These are phyloP conservation scores for Nephila pilipes DNA, from an alignment of 1,140 invertebrate genomes.

Conservation along the genomic window DNA sequence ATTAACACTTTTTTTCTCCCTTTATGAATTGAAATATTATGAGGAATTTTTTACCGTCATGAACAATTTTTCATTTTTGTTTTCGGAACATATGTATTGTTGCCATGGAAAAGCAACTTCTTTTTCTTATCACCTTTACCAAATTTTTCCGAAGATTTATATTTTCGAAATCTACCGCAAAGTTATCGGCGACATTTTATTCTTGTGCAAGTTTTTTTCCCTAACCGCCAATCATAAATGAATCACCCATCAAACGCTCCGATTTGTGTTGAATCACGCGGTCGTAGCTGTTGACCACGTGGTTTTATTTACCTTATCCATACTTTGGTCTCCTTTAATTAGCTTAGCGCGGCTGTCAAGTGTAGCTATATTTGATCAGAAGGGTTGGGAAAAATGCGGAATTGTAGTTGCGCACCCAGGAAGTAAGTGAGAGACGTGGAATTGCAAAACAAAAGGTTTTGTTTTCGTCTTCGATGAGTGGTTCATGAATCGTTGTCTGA, in stretches of 20 bases:
- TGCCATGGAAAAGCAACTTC: not conserved
- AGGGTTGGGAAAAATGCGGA: not conserved
- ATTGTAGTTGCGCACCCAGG: not conserved
- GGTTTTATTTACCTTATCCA: slow-evolving; percentile 22
- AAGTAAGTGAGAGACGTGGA: not conserved
- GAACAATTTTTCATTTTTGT: too few relatives aligned
- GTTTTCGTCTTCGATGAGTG: too few relatives aligned
- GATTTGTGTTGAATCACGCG: not conserved
- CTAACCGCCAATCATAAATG: not conserved
- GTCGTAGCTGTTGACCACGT: not conserved
- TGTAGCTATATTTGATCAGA: slow-evolving; percentile 22
- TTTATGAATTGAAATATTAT: too few relatives aligned
- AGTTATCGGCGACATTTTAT: not conserved
- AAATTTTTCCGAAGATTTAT: not conserved
- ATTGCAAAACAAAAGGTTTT: too few relatives aligned
- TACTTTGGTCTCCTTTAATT: slow-evolving; percentile 2
- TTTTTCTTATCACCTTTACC: not conserved
- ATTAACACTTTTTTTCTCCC: too few relatives aligned
- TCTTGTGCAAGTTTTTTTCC: not conserved
- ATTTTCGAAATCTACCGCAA: not conserved
- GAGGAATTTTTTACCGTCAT: too few relatives aligned
- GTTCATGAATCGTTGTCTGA: too few relatives aligned
- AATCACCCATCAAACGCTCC: slow-evolving; percentile 7
- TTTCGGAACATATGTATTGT: too few relatives aligned
- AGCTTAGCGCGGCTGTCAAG: slow-evolving; percentile 7